phyloP scores from a whole-genome alignment of 2,113 vertebrate genomes.

The Cheilinus undulatus region DNA sequence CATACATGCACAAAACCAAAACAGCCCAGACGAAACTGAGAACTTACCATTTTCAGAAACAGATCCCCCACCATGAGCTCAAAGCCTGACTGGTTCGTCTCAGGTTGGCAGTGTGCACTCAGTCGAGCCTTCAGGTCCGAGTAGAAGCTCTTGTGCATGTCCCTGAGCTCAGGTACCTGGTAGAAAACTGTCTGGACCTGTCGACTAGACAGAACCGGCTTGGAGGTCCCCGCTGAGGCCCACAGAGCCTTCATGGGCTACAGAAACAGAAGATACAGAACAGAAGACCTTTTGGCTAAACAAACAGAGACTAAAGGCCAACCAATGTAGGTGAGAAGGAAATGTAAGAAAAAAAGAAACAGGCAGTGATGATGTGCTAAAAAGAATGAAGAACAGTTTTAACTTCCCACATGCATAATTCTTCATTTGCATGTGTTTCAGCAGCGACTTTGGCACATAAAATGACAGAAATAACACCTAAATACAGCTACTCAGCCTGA shows the following conservation, averaged over 20 bases:
- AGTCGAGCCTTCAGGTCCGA: slow-evolving; percentile 68
- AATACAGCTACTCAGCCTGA: neutral
- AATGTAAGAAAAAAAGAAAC: neutral
- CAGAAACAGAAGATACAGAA: neutral
- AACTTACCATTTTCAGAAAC: slow-evolving; percentile 80
- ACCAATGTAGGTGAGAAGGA: neutral
- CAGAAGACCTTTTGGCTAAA: too few species aligned
- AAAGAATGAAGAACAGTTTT: neutral
- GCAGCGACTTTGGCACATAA: neutral
- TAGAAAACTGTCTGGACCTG: slow-evolving; percentile 84
- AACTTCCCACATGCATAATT: neutral
- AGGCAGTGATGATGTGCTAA: neutral
- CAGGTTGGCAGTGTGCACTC: slow-evolving; percentile 5
- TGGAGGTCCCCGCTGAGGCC: slow-evolving; percentile 83
- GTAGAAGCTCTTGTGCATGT: slow-evolving; percentile 78
- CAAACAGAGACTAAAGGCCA: neutral
- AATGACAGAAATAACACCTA: neutral
- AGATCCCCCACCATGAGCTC: slow-evolving; percentile 78
- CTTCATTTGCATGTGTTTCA: neutral
- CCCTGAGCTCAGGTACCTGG: slow-evolving; percentile 82
- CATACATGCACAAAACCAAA: too few species aligned
- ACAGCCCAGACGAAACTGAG: neutral
- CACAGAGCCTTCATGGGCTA: slow-evolving; percentile 84
- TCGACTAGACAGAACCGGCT: slow-evolving; percentile 80
- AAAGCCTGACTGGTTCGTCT: slow-evolving; percentile 2